Percentiles rank a stretch among this genome's conserved stretches.
Evolutionary conservation across 2,113 vertebrate genomes (phyloP).

Genomic region (Fregetta grallaria): DNA sequence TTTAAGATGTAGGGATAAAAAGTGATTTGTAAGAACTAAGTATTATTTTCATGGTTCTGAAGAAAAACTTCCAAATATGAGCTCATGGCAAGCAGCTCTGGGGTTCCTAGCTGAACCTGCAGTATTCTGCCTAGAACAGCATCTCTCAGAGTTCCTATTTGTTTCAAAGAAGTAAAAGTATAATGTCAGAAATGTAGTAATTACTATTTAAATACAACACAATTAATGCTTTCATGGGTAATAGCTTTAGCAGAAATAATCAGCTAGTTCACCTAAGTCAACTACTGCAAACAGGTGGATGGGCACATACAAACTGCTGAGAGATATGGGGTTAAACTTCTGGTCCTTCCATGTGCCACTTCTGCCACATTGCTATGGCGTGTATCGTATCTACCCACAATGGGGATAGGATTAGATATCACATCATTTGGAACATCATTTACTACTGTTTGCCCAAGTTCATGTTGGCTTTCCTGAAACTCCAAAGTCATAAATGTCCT

Average conservation of each 20-base stretch:
- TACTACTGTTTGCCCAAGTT: not conserved
- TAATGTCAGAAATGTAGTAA: not conserved
- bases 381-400: not conserved
- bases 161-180: not conserved
- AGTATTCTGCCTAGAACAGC: not conserved
- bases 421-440: not conserved
- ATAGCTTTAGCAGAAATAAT: not conserved
- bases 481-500: not conserved
- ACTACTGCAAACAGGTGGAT: not conserved
- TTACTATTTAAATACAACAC: not conserved
- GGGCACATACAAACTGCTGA: not conserved
- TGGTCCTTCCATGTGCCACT: not conserved
- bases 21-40: not conserved
- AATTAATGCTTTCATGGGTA: not conserved
- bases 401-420: not conserved
- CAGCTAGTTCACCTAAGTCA: not conserved
- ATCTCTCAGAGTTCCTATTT: not conserved
- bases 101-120: not conserved
- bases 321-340: not conserved
- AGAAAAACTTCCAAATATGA: not conserved
- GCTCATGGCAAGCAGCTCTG: rapidly evolving
- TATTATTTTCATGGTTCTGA: not conserved
- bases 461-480: not conserved
- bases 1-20: not conserved
- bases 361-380: not conserved